A percentile compares a stretch with the other conserved stretches of the same genome.
These are phyloP conservation scores for Poecilus cupreus DNA, from an alignment of 2,888 invertebrate genomes.

Conservation along the genomic window DNA sequence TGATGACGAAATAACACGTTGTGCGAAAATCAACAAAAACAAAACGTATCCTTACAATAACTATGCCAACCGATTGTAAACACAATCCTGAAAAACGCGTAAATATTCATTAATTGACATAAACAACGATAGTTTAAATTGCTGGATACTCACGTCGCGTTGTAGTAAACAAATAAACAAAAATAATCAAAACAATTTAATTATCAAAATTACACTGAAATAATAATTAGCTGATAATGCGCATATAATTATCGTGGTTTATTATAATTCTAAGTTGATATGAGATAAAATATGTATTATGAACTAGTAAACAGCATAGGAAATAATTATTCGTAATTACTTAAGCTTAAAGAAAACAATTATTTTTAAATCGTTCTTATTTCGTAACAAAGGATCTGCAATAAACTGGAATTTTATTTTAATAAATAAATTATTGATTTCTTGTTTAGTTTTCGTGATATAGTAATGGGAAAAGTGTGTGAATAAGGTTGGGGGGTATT, in stretches of 20 bases:
- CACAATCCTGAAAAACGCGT: not conserved
- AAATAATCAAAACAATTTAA: conserved; percentile 1
- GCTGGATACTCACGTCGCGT: not conserved
- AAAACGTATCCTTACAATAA: not conserved
- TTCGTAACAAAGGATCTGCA: too few relatives aligned
- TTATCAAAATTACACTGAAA: conserved; percentile 16
- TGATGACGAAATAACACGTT: conserved; percentile 15
- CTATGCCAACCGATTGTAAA: not conserved
- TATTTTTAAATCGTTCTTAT: too few relatives aligned
- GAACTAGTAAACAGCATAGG: not conserved
- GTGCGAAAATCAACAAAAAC: conserved; percentile 12
- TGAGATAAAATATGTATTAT: not conserved
- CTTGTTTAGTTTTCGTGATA: too few relatives aligned
- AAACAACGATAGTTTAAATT: not conserved
- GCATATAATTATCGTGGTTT: conserved; percentile 11
- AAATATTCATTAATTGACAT: conserved; percentile 2
- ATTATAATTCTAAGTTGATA: not conserved
- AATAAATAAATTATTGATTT: too few relatives aligned
- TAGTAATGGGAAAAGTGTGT: too few relatives aligned
- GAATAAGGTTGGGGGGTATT: too few relatives aligned
- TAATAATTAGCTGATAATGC: conserved; percentile 29
- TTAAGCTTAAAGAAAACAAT: too few relatives aligned
- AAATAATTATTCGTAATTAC: too few relatives aligned
- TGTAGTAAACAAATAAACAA: not conserved
- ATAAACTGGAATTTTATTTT: too few relatives aligned